phyloP scores from a whole-genome alignment of 2,797 vertebrate species.

The Pseudocheirus occidentalis region DNA sequence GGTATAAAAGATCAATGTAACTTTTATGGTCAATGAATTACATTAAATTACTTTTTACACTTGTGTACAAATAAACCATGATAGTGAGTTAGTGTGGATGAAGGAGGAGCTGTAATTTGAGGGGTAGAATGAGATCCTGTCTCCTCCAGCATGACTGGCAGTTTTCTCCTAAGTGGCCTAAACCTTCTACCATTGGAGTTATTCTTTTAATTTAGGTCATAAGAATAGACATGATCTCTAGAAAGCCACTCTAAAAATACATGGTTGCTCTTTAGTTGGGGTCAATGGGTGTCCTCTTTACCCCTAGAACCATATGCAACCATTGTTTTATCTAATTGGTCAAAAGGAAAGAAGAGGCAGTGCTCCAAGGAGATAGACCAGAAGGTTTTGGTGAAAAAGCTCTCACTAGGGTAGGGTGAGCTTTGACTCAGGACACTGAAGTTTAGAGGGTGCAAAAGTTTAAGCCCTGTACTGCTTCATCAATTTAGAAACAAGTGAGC shows the following conservation, averaged over 20 bases:
- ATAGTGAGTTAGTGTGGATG: not conserved
- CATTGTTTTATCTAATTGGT: not conserved
- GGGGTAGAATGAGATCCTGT: not conserved
- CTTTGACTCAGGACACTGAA: not conserved
- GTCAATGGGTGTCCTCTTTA: not conserved
- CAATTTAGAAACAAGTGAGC: not conserved
- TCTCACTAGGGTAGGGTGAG: not conserved
- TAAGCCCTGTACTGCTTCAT: not conserved
- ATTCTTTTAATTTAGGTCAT: not conserved
- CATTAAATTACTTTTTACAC: not conserved
- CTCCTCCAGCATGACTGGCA: not conserved
- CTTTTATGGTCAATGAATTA: not conserved
- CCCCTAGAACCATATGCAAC: not conserved
- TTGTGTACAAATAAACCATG: not conserved
- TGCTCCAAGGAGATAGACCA: not conserved
- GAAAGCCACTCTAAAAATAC: not conserved
- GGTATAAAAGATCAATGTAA: not conserved
- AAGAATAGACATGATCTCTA: constrained; percentile 24
- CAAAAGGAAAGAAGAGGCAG: constrained; percentile 1
- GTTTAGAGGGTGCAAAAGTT: not conserved
- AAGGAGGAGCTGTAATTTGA: not conserved
- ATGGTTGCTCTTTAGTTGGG: not conserved
- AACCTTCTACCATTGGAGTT: not conserved
- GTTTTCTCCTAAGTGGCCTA: not conserved
- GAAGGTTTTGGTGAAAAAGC: not conserved